Evolutionary conservation across 2,113 vertebrate genomes (phyloP).

Genomic region (Dolichallabes microphthalmus): DNA sequence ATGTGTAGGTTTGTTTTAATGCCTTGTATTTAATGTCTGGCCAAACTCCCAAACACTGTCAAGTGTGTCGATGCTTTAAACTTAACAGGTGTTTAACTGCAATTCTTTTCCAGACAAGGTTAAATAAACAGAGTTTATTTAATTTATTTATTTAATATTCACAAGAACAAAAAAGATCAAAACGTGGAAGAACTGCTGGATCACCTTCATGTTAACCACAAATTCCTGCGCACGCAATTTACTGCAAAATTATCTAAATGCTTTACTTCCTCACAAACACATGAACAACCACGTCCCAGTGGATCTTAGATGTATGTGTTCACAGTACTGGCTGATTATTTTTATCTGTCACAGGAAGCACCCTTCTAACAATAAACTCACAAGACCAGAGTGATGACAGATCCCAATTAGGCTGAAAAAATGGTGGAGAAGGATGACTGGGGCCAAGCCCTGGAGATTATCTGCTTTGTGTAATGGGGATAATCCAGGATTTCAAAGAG

Average conservation of each 20-base stretch:
- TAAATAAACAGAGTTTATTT: neutral
- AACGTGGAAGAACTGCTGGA: neutral
- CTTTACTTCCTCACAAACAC: conserved; percentile 27
- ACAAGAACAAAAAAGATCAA: neutral
- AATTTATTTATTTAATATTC: too few species aligned
- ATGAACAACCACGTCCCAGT: conserved; percentile 11
- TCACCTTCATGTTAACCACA: conserved; percentile 1
- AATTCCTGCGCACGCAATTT: conserved; percentile 26
- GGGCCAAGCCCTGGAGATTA: conserved; percentile 21
- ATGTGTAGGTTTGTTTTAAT: neutral
- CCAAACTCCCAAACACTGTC: neutral
- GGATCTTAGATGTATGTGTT: conserved; percentile 34
- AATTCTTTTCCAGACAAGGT: neutral
- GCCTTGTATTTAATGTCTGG: neutral
- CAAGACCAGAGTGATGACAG: conserved; percentile 49
- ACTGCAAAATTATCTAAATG: conserved; percentile 15
- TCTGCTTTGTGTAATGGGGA: neutral
- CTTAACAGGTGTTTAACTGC: neutral
- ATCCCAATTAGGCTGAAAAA: conserved; percentile 44
- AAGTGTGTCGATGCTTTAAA: neutral
- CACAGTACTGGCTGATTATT: conserved; percentile 44
- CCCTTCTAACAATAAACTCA: conserved; percentile 53
- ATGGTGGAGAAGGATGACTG: conserved; percentile 14
- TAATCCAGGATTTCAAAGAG: neutral
- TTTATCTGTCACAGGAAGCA: conserved; percentile 52